phyloP scores from a whole-genome alignment of 2,113 vertebrate genomes.

The Nettapus auritus region DNA sequence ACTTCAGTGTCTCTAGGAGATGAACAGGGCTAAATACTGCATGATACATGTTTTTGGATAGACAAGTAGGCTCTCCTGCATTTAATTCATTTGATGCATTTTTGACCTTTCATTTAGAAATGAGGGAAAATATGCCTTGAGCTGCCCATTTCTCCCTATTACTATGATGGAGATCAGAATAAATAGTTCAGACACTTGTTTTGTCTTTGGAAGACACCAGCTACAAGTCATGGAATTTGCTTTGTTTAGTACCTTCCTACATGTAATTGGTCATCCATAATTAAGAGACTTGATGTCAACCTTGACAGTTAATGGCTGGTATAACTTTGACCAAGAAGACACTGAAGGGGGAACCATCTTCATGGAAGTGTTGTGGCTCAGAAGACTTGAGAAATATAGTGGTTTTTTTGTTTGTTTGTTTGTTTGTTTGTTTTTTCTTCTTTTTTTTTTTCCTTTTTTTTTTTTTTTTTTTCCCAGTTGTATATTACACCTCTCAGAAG shows the following conservation, averaged over 20 bases:
- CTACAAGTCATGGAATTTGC: not conserved
- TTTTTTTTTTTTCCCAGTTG: not conserved
- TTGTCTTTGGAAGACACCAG: not conserved
- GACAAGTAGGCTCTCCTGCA: not conserved
- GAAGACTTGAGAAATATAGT: not conserved
- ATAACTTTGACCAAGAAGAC: not conserved
- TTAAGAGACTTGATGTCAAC: not conserved
- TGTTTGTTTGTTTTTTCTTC: too few species aligned
- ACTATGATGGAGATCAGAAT: not conserved
- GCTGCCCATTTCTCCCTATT: not conserved
- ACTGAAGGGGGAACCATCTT: not conserved
- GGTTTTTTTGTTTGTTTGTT: too few species aligned
- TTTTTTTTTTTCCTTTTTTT: too few species aligned
- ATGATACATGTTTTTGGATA: not conserved
- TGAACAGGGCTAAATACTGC: not conserved
- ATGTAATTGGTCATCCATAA: not conserved
- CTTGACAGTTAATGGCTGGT: not conserved
- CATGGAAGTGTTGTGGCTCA: not conserved
- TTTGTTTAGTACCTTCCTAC: not conserved
- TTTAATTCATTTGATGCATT: not conserved
- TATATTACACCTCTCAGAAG: not conserved
- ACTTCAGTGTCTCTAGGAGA: not conserved
- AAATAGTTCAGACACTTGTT: not conserved
- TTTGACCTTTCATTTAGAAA: not conserved
- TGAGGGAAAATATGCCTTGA: not conserved